A percentile compares a stretch with the other conserved stretches of the same genome.
These are phyloP conservation scores for Rhinichthys klamathensis DNA, from an alignment of 2,113 vertebrate genomes.

Conservation along the genomic window DNA sequence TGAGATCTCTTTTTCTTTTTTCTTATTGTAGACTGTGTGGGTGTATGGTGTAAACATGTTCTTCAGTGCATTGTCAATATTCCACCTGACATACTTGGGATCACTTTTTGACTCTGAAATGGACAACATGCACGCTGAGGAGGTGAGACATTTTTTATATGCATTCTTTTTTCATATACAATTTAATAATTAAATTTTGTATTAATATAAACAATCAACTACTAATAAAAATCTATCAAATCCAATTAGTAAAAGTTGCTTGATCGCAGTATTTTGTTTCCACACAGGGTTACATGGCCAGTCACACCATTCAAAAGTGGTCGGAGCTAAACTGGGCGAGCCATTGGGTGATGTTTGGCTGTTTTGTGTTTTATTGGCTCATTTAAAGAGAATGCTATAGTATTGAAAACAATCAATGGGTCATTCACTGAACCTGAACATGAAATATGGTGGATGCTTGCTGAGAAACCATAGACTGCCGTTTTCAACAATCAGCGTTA, in stretches of 20 bases:
- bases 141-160: conserved; percentile 71
- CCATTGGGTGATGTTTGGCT: conserved; percentile 85
- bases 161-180: background rate
- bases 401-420: background rate
- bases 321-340: conserved; percentile 89
- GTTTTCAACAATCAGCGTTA: background rate
- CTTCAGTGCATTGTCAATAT: conserved; percentile 81
- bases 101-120: conserved; percentile 87
- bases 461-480: background rate
- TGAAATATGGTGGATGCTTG: background rate
- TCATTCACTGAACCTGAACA: background rate
- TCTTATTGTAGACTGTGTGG: conserved; percentile 74
- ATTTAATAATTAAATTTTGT: background rate
- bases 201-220: background rate
- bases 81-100: conserved; percentile 88
- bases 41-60: conserved; percentile 79
- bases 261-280: conserved; percentile 1
- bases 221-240: background rate
- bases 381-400: conserved; percentile 61
- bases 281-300: conserved; percentile 81
- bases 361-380: conserved; percentile 85
- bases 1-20: background rate
- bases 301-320: conserved; percentile 88
- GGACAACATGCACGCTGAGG: conserved; percentile 80
- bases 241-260: background rate